Conservation (phyloP, 2,797 vertebrate genomes). For the Naso thynnoides region DNA sequence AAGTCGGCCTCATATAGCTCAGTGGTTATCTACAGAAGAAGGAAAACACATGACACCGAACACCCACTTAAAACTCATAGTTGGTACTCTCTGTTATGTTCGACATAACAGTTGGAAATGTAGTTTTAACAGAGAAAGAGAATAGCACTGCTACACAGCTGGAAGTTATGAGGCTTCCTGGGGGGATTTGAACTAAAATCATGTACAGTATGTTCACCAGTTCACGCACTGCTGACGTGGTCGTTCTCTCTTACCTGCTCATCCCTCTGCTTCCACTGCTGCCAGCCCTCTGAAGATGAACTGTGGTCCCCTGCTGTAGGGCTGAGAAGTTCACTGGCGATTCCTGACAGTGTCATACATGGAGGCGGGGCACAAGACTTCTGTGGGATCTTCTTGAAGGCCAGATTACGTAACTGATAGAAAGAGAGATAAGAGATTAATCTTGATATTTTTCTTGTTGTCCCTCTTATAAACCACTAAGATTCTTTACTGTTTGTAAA, state of each 20-base stretch:
- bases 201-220: neutral
- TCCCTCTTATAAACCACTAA: neutral
- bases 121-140: conserved; percentile 1
- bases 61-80: neutral
- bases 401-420: conserved; percentile 91
- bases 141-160: neutral
- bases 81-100: neutral
- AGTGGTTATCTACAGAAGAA: conserved; percentile 87
- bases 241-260: conserved; percentile 86
- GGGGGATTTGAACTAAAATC: neutral
- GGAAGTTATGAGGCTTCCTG: neutral
- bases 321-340: conserved; percentile 87
- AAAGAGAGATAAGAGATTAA: conserved; percentile 26
- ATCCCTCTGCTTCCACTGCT: conserved; percentile 94
- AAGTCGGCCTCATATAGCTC: conserved; percentile 96
- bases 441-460: neutral
- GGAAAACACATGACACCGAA: neutral
- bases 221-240: neutral
- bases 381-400: conserved; percentile 96
- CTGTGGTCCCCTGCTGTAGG: conserved; percentile 73
- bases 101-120: neutral
- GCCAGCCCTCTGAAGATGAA: conserved; percentile 89
- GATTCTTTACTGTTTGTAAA: neutral
- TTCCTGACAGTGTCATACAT: conserved; percentile 76
- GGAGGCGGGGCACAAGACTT: conserved; percentile 84